phyloP scores from a whole-genome alignment of 2,888 invertebrate genomes.

The Danaus chrysippus region DNA sequence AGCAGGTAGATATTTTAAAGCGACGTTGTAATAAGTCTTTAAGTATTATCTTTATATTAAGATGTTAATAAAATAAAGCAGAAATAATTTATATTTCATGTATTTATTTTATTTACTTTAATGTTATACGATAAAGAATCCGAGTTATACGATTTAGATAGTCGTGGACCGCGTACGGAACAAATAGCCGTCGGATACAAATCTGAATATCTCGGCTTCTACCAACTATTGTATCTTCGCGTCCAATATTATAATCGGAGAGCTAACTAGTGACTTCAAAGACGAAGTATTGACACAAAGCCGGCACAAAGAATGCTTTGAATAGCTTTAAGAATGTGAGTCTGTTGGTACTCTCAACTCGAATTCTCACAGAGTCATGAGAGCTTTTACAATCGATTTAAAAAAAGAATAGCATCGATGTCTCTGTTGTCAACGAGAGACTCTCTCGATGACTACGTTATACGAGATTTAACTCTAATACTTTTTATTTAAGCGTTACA shows the following conservation, averaged over 20 bases:
- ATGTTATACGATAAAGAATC: no score
- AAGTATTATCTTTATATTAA: background rate
- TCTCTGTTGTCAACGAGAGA: constrained; percentile 77
- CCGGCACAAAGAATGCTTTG: constrained; percentile 43
- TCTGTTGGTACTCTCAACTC: constrained; percentile 54
- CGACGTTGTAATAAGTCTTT: background rate
- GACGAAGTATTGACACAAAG: constrained; percentile 54
- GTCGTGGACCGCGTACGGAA: constrained; percentile 36
- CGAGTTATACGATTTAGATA: constrained; percentile 36
- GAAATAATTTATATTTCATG: no score
- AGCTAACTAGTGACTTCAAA: constrained; percentile 40
- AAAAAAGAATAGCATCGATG: constrained; percentile 75
- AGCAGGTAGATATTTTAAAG: background rate
- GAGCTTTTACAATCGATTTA: constrained; percentile 78
- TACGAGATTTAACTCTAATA: constrained; percentile 39
- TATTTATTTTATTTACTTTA: no score
- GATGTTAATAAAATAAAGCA: background rate
- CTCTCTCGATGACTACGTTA: constrained; percentile 55
- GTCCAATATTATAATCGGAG: constrained; percentile 43
- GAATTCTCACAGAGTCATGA: constrained; percentile 75
- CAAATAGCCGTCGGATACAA: constrained; percentile 35
- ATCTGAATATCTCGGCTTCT: constrained; percentile 46
- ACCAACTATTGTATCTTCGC: constrained; percentile 46
- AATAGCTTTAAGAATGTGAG: constrained; percentile 66
- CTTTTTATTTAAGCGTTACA: constrained; percentile 34